Evolutionary conservation across 2,113 vertebrate species (phyloP).

Genomic region (Sisor rabdophorus): DNA sequence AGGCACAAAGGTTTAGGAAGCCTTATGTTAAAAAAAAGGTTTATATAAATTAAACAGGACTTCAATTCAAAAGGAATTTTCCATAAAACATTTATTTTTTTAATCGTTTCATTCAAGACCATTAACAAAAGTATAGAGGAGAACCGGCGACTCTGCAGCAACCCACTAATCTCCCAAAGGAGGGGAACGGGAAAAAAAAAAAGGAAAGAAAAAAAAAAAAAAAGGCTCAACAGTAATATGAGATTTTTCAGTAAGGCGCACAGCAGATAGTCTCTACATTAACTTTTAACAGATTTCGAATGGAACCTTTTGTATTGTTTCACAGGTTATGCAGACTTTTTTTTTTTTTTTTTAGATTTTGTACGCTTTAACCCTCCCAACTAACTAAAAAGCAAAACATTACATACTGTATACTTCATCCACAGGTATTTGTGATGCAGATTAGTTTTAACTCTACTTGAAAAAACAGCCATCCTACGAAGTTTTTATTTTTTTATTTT

Average conservation of each 20-base stretch:
- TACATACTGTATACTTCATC: conserved; percentile 73
- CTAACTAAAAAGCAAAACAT: conserved; percentile 71
- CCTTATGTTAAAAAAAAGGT: neutral
- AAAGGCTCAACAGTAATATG: conserved; percentile 60
- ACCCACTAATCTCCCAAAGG: conserved; percentile 59
- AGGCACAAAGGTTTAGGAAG: conserved; percentile 54
- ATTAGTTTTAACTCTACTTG: conserved; percentile 69
- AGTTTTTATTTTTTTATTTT: conserved; percentile 63
- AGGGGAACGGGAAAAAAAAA: conserved; percentile 57
- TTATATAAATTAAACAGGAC: neutral
- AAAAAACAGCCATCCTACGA: conserved; percentile 64
- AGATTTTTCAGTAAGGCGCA: conserved; percentile 62
- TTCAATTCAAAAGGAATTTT: conserved; percentile 47
- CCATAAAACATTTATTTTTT: conserved; percentile 77
- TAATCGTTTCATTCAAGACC: conserved; percentile 77
- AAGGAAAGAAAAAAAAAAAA: conserved; percentile 54
- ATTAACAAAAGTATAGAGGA: conserved; percentile 76
- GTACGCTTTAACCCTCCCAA: conserved; percentile 57
- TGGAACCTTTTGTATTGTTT: conserved; percentile 49
- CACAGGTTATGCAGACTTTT: conserved; percentile 56
- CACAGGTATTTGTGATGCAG: conserved; percentile 70
- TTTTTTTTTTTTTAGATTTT: conserved; percentile 49
- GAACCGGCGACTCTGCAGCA: conserved; percentile 66
- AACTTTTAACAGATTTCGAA: conserved; percentile 52
- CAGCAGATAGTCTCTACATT: conserved; percentile 60